Base-by-base conservation (phyloP, 2,113 vertebrate species). In the Vimba vimba region DNA sequence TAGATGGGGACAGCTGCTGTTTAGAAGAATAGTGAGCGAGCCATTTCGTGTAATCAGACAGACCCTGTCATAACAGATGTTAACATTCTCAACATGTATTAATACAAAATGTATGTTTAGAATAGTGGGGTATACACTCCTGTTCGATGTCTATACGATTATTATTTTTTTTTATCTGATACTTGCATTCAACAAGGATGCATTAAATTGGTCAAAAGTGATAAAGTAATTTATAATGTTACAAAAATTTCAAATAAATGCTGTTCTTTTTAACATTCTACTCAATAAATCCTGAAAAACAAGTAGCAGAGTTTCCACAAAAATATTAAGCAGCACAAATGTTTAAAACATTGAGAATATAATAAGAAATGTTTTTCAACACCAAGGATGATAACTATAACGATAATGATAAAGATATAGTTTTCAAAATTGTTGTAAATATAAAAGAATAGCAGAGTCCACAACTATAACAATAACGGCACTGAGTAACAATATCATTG, bases 1-100 rank as follows among this genome's bases (percentile, higher is more conserved):
- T 92, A 30, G 91, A 92, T 11, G 90, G 77, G 2, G 71, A 87
- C 71, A 92, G 88, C 60, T 92, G 93, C 75, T 94, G 92, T 86
- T 94, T 95, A 78, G 91, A 90, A 73, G 95, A 95, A 89, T 96
- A 96, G 86, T 93, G 93, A 2, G 93, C 91, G 47, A 96, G 93
- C 95, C 96, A 96, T 90, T 95, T 96, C 52, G 94, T 95, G 90
- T 96, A 96, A 89, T 96, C 95, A 8, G 94, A 92, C 81, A 96
- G 90, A n/a, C 94, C 95, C 96, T 96, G 81, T 75, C 57, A 86
- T 3, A 85, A 78, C 17, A 77, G 21, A 85, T 69, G 73, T 62
- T 33, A 19, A 36, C 27, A 13, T 57, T 10, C 23, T 25, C 23
- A 47, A 74, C 2, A 3, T 45, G 11, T 2, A 74, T 45, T 45